phyloP scores from a whole-genome alignment of 2,797 vertebrate genomes.

The Enteromius afrohamiltoni region DNA sequence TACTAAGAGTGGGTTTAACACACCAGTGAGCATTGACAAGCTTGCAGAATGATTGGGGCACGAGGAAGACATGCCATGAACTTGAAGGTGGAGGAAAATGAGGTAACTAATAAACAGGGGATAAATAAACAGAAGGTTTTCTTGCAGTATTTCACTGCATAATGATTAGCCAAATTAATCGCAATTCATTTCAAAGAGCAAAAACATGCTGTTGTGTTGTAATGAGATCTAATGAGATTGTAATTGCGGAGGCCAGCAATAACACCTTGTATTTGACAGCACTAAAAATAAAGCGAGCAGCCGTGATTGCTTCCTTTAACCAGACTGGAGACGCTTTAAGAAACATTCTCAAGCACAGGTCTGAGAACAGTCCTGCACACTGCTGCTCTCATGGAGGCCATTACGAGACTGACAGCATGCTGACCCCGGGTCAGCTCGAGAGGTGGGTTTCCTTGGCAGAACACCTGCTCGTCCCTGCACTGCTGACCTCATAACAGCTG shows the following conservation, averaged over 20 bases:
- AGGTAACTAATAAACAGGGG: not conserved
- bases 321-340: not conserved
- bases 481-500: constrained; percentile 71
- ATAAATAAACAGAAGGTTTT: not conserved
- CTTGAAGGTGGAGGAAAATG: constrained; percentile 1
- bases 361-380: not conserved
- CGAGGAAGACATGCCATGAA: not conserved
- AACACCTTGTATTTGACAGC: constrained; percentile 17
- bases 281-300: constrained; percentile 18
- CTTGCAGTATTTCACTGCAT: not conserved
- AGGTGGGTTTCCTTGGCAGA: constrained; percentile 31
- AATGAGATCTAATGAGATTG: constrained; percentile 22
- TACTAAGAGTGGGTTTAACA: constrained; percentile 37
- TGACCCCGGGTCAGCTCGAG: constrained; percentile 37
- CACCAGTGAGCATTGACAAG: not conserved
- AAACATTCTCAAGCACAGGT: not conserved
- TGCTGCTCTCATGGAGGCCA: not conserved
- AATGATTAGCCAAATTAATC: constrained; percentile 13
- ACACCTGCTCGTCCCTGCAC: constrained; percentile 53
- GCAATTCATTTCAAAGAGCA: constrained; percentile 2
- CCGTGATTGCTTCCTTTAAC: not conserved
- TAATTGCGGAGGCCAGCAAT: constrained; percentile 33
- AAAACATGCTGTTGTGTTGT: constrained; percentile 26
- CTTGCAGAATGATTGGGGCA: constrained; percentile 19
- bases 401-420: constrained; percentile 5